Evolutionary conservation across 2,888 invertebrate genomes (phyloP), one percentile per base, ranked within the genome.

Genomic region (Stenodema calcarata): DNA sequence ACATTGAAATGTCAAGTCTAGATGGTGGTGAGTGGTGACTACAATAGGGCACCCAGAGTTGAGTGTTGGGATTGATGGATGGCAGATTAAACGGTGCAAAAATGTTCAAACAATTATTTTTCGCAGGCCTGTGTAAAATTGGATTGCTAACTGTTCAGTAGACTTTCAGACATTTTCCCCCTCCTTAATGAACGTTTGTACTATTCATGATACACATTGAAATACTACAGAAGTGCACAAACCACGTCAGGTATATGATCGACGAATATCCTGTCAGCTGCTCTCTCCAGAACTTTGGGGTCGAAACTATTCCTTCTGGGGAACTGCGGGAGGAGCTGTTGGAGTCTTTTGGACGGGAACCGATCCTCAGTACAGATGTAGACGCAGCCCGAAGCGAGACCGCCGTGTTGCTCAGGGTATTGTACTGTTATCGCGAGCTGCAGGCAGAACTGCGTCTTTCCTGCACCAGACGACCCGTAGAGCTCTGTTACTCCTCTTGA

Each of bases 401-500:
- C 94, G 42, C 94, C 93, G 78, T 90, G 91, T 89, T 90, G 89
- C 70, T 82, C 73, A 1, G 93, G 92, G 88, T 93, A 91, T 91
- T 95, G 95, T 87, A 93, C 94, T 87, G 93, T 93, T 27, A 95
- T 91, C 47, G 94, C 93, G 41, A 95, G 91, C 91, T 96, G 96
- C 80, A 97, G 91, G 89, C 94, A 95, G 70, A 96, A 90, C 91
- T 97, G 97, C 0, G 96, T 96, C 92, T 97, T 97, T 7, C 96
- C 96, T 89, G 93, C 93, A 18, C 95, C 95, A 92, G 95, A 95
- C 91, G 94, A 94, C n/a, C 96, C 97, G 90, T 93, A 94, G 89
- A 97, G 92, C 92, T 97, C 96, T 86, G 95, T 95, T 81, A 97
- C 92, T 35, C 95, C 94, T 88, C 93, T 93, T 89, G 91, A 91